Conservation (phyloP, 2,113 vertebrate genomes). For the Heterocephalus glaber region DNA sequence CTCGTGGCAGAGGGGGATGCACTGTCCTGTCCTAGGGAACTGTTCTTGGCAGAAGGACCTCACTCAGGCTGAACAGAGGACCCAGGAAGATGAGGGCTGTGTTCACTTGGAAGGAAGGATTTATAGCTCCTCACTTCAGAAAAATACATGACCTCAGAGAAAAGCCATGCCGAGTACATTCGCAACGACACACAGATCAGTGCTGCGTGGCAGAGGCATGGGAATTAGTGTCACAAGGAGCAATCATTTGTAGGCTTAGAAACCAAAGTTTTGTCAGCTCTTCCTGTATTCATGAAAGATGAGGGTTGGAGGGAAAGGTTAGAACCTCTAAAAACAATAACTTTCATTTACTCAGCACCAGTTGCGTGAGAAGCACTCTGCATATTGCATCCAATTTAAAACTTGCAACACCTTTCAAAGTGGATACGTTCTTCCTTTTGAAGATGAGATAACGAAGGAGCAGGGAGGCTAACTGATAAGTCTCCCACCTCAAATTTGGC, state of each 20-base stretch:
- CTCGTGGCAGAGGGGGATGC: rapidly evolving
- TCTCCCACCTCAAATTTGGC: not conserved
- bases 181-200: not conserved
- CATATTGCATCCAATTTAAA: not conserved
- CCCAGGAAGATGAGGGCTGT: not conserved
- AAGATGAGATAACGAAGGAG: not conserved
- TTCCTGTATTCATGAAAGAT: not conserved
- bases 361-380: not conserved
- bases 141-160: constrained; percentile 35
- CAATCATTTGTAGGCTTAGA: not conserved
- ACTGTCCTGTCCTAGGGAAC: not conserved
- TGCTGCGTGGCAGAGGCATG: rapidly evolving
- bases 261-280: not conserved
- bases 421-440: not conserved
- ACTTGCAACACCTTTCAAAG: not conserved
- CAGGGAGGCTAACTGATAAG: not conserved
- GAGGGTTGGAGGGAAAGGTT: not conserved
- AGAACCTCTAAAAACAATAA: not conserved
- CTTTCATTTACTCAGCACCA: not conserved
- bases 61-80: not conserved
- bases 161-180: not conserved
- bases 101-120: not conserved
- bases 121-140: not conserved
- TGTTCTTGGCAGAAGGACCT: not conserved
- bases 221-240: not conserved